Evolutionary conservation across 2,888 invertebrate genomes (phyloP), one percentile per base, ranked within the genome.

Genomic region (Ochropleura leucogaster): DNA sequence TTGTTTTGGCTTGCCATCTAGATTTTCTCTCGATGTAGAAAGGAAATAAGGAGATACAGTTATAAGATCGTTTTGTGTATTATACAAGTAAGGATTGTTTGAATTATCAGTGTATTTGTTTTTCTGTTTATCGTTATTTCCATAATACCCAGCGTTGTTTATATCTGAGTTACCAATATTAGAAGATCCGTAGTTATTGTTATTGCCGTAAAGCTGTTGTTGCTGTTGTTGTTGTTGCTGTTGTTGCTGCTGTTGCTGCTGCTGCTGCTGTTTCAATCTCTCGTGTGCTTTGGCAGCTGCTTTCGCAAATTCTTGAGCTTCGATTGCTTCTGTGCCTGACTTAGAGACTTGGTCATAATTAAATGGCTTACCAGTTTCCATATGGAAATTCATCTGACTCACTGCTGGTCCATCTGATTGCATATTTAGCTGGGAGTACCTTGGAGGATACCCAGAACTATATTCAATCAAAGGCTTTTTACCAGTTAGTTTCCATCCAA

Each of bases 221-320:
- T 91, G 90, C 66, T 94, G 93, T 40, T 93, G 93, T 5, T 82
- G 92, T 30, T 93, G 94, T 5, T 83, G 92, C 84, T 88, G 92
- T 88, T 69, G 91, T 84, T 81, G 83, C 12, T 84, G 85, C 0
- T 81, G 83, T 44, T 92, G 88, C 73, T 92, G 83, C 30, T 82
- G 83, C 12, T 85, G 90, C 68, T 94, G 94, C 69, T 93, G 94
- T 85, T 95, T 95, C 79, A 93, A 90, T 71, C 93, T 93, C 76
- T 96, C 96, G 20, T 96, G 96, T 12, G 95, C 95, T 84, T 93
- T 95, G 10, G 95, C 95, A 47, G 96, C 96, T 44, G 94, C 95
- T 89, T 94, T 95, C 8, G 94, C 94, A 90, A 96, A 96, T 78
- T 96, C 96, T 86, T 95, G 95, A 5, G 93, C 90, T 69, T 94